Evolutionary conservation across 2,888 invertebrate species (phyloP).

Genomic region (Ennomos erosarius): DNA sequence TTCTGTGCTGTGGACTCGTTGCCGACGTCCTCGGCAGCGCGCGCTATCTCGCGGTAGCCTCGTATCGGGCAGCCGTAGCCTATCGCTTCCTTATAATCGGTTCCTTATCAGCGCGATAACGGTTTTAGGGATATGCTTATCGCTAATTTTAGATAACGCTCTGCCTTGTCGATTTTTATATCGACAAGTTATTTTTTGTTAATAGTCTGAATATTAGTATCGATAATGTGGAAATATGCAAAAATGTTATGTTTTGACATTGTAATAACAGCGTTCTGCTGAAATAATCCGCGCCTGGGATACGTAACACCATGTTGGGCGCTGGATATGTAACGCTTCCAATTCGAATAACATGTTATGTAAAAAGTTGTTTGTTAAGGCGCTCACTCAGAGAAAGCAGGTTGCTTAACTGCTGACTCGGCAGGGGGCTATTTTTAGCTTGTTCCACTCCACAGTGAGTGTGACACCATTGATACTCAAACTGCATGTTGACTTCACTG

Average conservation of each 20-base stretch:
- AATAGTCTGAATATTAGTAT: neutral
- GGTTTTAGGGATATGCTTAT: constrained; percentile 32
- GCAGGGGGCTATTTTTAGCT: no score
- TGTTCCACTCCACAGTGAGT: no score
- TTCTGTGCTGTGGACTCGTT: constrained; percentile 10
- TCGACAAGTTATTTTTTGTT: constrained; percentile 31
- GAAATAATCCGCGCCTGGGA: constrained; percentile 22
- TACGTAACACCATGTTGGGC: constrained; percentile 38
- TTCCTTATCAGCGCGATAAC: constrained; percentile 33
- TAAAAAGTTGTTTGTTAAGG: constrained; percentile 4
- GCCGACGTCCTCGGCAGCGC: constrained; percentile 18
- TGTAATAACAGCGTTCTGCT: neutral
- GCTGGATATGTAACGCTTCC: constrained; percentile 47
- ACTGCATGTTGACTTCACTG: no score
- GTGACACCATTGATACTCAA: no score
- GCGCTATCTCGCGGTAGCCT: constrained; percentile 22
- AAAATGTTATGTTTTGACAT: neutral
- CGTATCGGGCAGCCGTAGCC: constrained; percentile 35
- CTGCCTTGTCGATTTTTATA: constrained; percentile 17
- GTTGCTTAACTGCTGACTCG: no score
- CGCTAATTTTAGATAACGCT: constrained; percentile 34
- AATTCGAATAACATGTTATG: constrained; percentile 30
- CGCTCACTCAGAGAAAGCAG: constrained; percentile 6
- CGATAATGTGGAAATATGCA: neutral
- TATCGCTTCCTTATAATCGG: constrained; percentile 32